Percentiles rank a stretch among this genome's conserved stretches.
Evolutionary conservation across 2,888 invertebrate species (phyloP).

Genomic region (Pollenia griseotomentosa): DNA sequence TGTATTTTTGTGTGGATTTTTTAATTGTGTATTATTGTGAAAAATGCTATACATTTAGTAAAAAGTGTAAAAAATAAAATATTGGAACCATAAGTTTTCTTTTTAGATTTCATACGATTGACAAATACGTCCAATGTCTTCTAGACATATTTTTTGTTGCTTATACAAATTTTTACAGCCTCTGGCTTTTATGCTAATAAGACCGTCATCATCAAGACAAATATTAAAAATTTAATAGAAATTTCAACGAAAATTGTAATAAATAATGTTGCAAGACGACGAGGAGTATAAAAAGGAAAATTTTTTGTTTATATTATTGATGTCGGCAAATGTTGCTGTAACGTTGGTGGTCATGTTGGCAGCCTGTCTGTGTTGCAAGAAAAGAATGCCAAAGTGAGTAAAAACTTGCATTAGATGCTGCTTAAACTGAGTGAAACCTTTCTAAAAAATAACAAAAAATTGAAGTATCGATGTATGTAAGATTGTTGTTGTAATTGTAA

Average conservation of each 20-base stretch:
- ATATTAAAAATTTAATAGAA: constrained; percentile 53
- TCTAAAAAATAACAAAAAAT: constrained; percentile 68
- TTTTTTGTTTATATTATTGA: constrained; percentile 78
- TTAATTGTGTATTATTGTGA: constrained; percentile 36
- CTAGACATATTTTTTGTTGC: constrained; percentile 47
- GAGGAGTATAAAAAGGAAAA: constrained; percentile 66
- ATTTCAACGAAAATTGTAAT: constrained; percentile 4
- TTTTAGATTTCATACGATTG: constrained; percentile 30
- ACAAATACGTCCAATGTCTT: constrained; percentile 68
- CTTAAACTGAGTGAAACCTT: constrained; percentile 64
- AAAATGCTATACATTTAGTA: constrained; percentile 50
- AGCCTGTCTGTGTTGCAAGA: constrained; percentile 90
- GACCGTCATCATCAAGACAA: constrained; percentile 34
- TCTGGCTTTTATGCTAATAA: constrained; percentile 49
- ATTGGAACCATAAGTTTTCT: constrained; percentile 4
- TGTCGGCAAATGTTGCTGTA: constrained; percentile 82
- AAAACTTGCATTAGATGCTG: neutral
- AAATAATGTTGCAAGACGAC: constrained; percentile 67
- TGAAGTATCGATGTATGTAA: constrained; percentile 22
- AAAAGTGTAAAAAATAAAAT: constrained; percentile 16
- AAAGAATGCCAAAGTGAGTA: constrained; percentile 90
- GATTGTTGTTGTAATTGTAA: constrained; percentile 43
- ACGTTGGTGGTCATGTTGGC: constrained; percentile 86
- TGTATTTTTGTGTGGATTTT: constrained; percentile 46
- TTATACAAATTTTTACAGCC: constrained; percentile 48